These are phyloP conservation scores for Limulus polyphemus DNA, from an alignment of 2,888 invertebrate species.

Conservation along the genomic window DNA sequence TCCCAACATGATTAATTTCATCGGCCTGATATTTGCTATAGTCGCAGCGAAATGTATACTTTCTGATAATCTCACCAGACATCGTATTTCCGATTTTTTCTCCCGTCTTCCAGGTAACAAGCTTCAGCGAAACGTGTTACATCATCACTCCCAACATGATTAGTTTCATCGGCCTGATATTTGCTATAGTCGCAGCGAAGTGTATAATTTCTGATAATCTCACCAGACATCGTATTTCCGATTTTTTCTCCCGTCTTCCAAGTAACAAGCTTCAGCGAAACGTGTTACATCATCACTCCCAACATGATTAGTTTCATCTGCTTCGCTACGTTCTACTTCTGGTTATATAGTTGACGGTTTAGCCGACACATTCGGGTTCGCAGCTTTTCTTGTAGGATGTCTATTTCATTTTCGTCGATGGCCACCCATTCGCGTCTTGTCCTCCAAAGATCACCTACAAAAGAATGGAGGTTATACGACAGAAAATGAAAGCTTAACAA, in stretches of 20 bases:
- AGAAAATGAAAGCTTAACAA: too few species aligned
- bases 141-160: conserved; percentile 67
- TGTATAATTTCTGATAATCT: conserved; percentile 55
- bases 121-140: too few species aligned
- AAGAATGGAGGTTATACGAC: too few species aligned
- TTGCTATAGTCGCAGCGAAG: conserved; percentile 61
- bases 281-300: too few species aligned
- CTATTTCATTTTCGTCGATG: too few species aligned
- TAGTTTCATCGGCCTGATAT: conserved; percentile 61
- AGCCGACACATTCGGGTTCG: conserved; percentile 63
- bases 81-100: conserved; percentile 55
- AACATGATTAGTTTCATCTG: conserved; percentile 72
- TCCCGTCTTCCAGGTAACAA: too few species aligned
- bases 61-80: conserved; percentile 54
- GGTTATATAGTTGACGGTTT: conserved; percentile 73
- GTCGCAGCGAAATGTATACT: conserved; percentile 56
- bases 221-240: conserved; percentile 55
- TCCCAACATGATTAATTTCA: conserved; percentile 69
- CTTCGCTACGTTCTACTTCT: conserved; percentile 60
- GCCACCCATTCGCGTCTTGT: too few species aligned
- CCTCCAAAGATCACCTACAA: too few species aligned
- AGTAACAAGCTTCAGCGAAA: too few species aligned
- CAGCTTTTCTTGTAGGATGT: conserved; percentile 53
- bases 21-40: conserved; percentile 62
- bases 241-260: too few species aligned